Evolutionary conservation across 2,888 invertebrate genomes (phyloP).

Genomic region (Heliconius hortense): DNA sequence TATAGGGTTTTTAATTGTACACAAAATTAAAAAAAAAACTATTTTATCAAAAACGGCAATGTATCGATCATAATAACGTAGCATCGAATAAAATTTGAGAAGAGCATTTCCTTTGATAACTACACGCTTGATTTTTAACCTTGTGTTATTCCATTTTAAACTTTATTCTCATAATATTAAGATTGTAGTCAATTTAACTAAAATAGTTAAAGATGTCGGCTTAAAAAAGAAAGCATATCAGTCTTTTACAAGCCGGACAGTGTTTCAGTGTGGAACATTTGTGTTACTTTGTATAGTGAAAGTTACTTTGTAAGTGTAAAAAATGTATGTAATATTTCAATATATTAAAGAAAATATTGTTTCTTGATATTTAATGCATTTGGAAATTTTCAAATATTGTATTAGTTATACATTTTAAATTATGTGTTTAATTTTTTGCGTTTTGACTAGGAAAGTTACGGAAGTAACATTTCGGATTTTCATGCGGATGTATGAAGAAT

Average conservation of each 20-base stretch:
- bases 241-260: conserved; percentile 26
- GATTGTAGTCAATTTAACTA: not conserved
- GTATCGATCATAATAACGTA: conserved; percentile 24
- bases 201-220: conserved; percentile 15
- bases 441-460: not conserved
- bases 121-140: not conserved
- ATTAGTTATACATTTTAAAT: too few relatives aligned
- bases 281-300: conserved; percentile 25
- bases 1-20: not conserved
- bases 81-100: conserved; percentile 16
- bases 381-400: too few relatives aligned
- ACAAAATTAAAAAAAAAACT: not conserved
- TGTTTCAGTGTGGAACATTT: conserved; percentile 29
- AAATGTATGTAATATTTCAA: conserved; percentile 6
- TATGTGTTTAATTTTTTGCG: not conserved
- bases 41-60: conserved; percentile 24
- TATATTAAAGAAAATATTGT: too few relatives aligned
- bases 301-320: too few relatives aligned
- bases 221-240: conserved; percentile 41
- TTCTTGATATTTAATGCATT: too few relatives aligned
- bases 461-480: not conserved
- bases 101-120: conserved; percentile 29
- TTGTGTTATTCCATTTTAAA: conserved; percentile 29
- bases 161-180: conserved; percentile 22
- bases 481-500: not conserved